These are phyloP conservation scores for Trachelus iudaicus DNA, from an alignment of 2,888 invertebrate genomes.

Conservation along the genomic window DNA sequence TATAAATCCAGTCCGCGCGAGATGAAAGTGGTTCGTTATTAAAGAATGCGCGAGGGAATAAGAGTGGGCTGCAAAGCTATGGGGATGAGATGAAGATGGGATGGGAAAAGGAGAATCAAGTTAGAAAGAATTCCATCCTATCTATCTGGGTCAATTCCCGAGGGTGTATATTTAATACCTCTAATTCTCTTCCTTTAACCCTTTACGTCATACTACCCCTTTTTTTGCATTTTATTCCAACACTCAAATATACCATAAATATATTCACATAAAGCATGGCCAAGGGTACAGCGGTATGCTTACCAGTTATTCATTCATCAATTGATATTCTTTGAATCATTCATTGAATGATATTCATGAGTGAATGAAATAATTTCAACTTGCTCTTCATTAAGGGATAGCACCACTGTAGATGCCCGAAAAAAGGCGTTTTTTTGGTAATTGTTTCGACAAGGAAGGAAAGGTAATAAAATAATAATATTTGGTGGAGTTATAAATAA, in stretches of 20 bases:
- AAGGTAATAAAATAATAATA: too few species aligned
- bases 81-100: constrained; percentile 14
- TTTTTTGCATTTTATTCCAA: background rate
- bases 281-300: background rate
- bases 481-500: too few species aligned
- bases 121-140: constrained; percentile 21
- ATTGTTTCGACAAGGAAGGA: too few species aligned
- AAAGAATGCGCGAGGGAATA: constrained; percentile 37
- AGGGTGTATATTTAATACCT: constrained; percentile 1
- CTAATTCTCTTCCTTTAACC: background rate
- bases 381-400: too few species aligned
- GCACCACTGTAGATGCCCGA: too few species aligned
- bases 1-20: constrained; percentile 14
- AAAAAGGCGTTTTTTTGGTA: too few species aligned
- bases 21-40: constrained; percentile 46
- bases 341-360: background rate
- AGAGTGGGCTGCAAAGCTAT: constrained; percentile 14
- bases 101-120: constrained; percentile 24
- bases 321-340: background rate
- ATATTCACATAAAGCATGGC: background rate
- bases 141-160: constrained; percentile 13
- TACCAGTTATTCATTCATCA: background rate
- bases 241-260: background rate
- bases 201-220: background rate
- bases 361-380: background rate